Conservation (phyloP, 2,888 invertebrate genomes). For the Lacanobia oleracea region DNA sequence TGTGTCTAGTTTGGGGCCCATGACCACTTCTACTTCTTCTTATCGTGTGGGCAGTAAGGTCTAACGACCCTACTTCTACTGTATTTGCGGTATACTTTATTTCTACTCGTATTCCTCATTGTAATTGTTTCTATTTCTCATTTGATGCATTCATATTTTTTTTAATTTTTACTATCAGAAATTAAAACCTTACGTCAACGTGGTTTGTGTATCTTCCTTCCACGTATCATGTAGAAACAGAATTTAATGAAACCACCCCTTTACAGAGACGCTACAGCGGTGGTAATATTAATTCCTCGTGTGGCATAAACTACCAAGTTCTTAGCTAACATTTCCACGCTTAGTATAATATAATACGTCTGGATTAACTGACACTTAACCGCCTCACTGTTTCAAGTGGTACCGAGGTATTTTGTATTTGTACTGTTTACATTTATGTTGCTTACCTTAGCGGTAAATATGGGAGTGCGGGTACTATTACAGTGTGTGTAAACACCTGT, state of each 20-base stretch:
- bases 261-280: not conserved
- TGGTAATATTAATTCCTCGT: constrained; percentile 25
- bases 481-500: constrained; percentile 11
- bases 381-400: constrained; percentile 37
- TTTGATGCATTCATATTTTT: too few species aligned
- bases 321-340: constrained; percentile 35
- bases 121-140: too few species aligned
- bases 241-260: not conserved
- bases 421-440: constrained; percentile 18
- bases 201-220: not conserved
- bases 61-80: too few species aligned
- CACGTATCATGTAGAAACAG: not conserved
- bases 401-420: constrained; percentile 38
- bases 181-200: too few species aligned
- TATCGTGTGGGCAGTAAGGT: too few species aligned
- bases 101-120: too few species aligned
- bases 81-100: too few species aligned
- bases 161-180: too few species aligned
- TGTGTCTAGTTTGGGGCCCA: too few species aligned
- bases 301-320: constrained; percentile 19
- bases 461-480: constrained; percentile 21
- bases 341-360: constrained; percentile 29
- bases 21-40: too few species aligned
- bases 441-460: constrained; percentile 24
- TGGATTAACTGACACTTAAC: constrained; percentile 42